phyloP scores from a whole-genome alignment of 1,140 invertebrate genomes.

The Doryteuthis pealeii region DNA sequence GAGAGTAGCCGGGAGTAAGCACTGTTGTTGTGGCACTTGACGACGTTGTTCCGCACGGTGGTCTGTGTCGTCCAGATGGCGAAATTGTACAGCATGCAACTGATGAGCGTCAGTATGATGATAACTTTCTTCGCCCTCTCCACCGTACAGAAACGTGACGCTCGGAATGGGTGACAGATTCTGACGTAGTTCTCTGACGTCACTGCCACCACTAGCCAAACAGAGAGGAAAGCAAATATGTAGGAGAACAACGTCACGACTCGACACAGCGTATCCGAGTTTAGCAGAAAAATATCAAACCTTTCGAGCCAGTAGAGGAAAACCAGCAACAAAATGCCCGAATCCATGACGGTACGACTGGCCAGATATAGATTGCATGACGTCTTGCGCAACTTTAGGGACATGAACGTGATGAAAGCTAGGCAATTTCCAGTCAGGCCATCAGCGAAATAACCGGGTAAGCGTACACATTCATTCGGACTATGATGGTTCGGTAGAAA shows the following conservation, averaged over 20 bases:
- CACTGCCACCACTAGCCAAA: slow-evolving; percentile 56
- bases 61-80: slow-evolving; percentile 32
- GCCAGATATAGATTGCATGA: slow-evolving; percentile 67
- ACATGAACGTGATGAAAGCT: slow-evolving; percentile 65
- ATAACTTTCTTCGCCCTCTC: slow-evolving; percentile 31
- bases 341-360: slow-evolving; percentile 64
- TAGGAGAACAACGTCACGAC: slow-evolving; percentile 45
- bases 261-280: slow-evolving; percentile 42
- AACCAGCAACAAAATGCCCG: slow-evolving; percentile 61
- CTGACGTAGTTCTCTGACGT: slow-evolving; percentile 56
- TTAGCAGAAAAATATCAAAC: slow-evolving; percentile 57
- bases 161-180: slow-evolving; percentile 50
- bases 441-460: slow-evolving; percentile 58
- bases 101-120: slow-evolving; percentile 20
- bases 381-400: slow-evolving; percentile 63
- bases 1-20: slow-evolving; percentile 52
- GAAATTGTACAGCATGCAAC: slow-evolving; percentile 36
- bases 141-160: slow-evolving; percentile 41
- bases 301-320: slow-evolving; percentile 61
- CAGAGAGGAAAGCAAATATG: slow-evolving; percentile 52
- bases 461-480: background rate
- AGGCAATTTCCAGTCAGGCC: slow-evolving; percentile 65
- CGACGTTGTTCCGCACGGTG: background rate
- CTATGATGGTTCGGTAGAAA: no score
- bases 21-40: slow-evolving; percentile 17